Percentiles rank a stretch among this genome's conserved stretches.
Conservation (phyloP, 1,140 invertebrate genomes). For the Heliothis virescens region DNA sequence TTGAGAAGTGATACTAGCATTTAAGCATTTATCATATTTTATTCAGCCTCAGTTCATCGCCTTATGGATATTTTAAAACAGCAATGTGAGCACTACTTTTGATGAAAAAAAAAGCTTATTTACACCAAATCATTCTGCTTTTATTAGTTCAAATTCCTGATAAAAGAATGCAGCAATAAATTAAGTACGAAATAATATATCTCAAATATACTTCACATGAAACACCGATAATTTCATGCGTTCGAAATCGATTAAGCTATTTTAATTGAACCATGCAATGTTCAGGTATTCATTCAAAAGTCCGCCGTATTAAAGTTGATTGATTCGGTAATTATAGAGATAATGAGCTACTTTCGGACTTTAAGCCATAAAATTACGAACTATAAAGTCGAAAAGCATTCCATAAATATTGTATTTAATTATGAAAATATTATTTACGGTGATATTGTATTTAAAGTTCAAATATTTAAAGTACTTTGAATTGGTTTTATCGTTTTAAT, state of each 20-base stretch:
- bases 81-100: too few species aligned
- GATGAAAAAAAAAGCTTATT: too few species aligned
- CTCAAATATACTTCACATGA: neutral
- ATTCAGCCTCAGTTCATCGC: too few species aligned
- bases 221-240: neutral
- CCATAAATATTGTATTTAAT: constrained; percentile 14
- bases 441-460: constrained; percentile 1
- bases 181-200: neutral
- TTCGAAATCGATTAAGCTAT: constrained; percentile 25
- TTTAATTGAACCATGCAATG: constrained; percentile 36
- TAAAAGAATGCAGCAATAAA: too few species aligned
- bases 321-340: constrained; percentile 36
- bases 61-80: too few species aligned
- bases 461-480: neutral
- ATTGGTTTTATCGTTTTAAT: neutral
- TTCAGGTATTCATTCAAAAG: constrained; percentile 30
- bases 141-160: too few species aligned
- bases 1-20: too few species aligned
- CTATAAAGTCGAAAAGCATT: constrained; percentile 10
- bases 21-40: too few species aligned
- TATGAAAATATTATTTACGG: neutral
- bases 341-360: constrained; percentile 35
- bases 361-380: constrained; percentile 24
- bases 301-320: constrained; percentile 34
- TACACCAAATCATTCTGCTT: too few species aligned